Conservation (phyloP, 2,888 invertebrate species). For the Meteorus colon region DNA sequence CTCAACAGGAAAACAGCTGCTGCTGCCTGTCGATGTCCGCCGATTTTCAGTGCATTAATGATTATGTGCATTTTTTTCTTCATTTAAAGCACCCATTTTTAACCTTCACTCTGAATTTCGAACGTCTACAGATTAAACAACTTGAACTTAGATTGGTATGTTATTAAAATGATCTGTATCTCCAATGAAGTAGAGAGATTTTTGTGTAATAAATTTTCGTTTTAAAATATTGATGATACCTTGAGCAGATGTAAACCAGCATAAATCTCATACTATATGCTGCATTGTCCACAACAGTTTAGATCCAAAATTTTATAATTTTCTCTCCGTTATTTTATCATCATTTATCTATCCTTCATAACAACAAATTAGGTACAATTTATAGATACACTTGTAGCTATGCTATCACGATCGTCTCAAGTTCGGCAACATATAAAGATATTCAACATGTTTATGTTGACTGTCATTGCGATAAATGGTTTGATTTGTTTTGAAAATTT, state of each 20-base stretch:
- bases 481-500: not conserved
- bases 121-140: not conserved
- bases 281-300: too few relatives aligned
- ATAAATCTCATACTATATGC: too few relatives aligned
- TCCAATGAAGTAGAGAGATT: too few relatives aligned
- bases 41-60: constrained; percentile 1
- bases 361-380: not conserved
- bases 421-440: too few relatives aligned
- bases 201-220: too few relatives aligned
- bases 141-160: too few relatives aligned
- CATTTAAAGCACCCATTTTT: not conserved
- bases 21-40: not conserved
- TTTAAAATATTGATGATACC: too few relatives aligned
- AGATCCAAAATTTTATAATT: not conserved
- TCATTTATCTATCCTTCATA: not conserved
- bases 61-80: not conserved
- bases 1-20: not conserved
- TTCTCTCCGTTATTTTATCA: not conserved
- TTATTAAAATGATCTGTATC: too few relatives aligned
- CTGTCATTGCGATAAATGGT: not conserved
- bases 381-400: too few relatives aligned
- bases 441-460: too few relatives aligned
- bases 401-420: too few relatives aligned
- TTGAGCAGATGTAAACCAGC: too few relatives aligned
- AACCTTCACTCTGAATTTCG: not conserved